These are phyloP conservation scores for Hofmannophila pseudospretella DNA, from an alignment of 2,888 invertebrate genomes.

Conservation along the genomic window DNA sequence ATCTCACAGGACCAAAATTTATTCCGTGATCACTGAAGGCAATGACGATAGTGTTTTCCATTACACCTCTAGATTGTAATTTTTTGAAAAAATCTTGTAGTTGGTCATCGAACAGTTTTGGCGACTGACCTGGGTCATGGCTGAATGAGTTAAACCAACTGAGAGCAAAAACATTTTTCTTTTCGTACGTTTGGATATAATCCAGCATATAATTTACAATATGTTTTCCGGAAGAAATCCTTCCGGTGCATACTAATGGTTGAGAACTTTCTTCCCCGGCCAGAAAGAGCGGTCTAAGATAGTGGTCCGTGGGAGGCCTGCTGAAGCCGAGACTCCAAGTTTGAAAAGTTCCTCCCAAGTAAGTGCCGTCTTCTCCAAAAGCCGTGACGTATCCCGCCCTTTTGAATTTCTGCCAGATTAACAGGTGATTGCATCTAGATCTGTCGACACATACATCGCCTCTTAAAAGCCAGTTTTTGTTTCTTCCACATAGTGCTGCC, in stretches of 20 bases:
- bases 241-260: slow-evolving; percentile 61
- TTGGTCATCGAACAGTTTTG: slow-evolving; percentile 82
- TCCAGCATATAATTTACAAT: slow-evolving; percentile 83
- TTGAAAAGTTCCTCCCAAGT: slow-evolving; percentile 82
- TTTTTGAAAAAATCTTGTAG: slow-evolving; percentile 77
- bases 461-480: no score
- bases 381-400: slow-evolving; percentile 85
- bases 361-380: slow-evolving; percentile 86
- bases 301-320: slow-evolving; percentile 88
- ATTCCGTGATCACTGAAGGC: slow-evolving; percentile 89
- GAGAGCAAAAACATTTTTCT: slow-evolving; percentile 82
- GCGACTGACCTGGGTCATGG: slow-evolving; percentile 82
- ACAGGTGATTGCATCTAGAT: slow-evolving; percentile 83
- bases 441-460: no score
- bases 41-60: slow-evolving; percentile 82
- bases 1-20: slow-evolving; percentile 86
- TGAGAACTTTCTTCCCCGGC: slow-evolving; percentile 80
- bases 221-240: slow-evolving; percentile 81
- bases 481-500: no score
- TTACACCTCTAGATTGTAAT: slow-evolving; percentile 76
- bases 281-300: slow-evolving; percentile 84
- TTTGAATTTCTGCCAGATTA: slow-evolving; percentile 88
- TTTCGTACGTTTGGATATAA: slow-evolving; percentile 80
- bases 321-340: slow-evolving; percentile 80
- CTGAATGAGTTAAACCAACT: slow-evolving; percentile 89